phyloP scores from a whole-genome alignment of 2,888 invertebrate genomes.

The Andrena praecox region DNA sequence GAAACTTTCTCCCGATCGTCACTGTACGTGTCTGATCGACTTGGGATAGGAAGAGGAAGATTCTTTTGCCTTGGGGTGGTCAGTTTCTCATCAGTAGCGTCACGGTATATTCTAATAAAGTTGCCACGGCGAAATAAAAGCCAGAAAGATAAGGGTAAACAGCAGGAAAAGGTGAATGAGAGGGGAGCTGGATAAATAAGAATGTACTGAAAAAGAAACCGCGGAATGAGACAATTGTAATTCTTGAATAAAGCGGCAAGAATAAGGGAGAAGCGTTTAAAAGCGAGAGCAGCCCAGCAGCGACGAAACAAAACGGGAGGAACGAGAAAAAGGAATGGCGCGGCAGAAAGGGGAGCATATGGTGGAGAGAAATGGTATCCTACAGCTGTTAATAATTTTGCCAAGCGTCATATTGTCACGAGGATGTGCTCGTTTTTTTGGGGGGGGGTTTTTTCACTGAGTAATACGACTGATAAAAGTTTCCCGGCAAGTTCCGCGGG shows the following conservation, averaged over 20 bases:
- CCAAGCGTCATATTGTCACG: slow-evolving; percentile 25
- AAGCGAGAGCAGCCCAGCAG: not conserved
- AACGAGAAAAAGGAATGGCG: not conserved
- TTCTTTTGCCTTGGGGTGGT: not conserved
- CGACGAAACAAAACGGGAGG: not conserved
- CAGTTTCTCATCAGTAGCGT: not conserved
- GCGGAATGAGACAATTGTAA: slow-evolving; percentile 4
- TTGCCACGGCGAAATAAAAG: not conserved
- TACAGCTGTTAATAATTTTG: slow-evolving; percentile 38
- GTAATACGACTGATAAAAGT: slow-evolving; percentile 64
- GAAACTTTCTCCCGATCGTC: no score
- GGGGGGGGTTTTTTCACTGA: slow-evolving; percentile 36
- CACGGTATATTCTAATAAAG: not conserved
- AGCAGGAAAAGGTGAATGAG: not conserved
- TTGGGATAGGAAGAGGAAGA: no score
- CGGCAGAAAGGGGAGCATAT: not conserved
- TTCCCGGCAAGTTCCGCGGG: slow-evolving; percentile 57
- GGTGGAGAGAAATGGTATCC: slow-evolving; percentile 14
- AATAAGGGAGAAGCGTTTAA: slow-evolving; percentile 4
- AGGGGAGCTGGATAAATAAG: not conserved
- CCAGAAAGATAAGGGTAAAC: not conserved
- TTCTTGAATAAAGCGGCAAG: slow-evolving; percentile 1
- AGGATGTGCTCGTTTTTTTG: not conserved
- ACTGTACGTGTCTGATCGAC: no score
- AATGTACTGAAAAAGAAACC: not conserved